These are phyloP conservation scores for Heliopora coerulea DNA, from an alignment of 92 coral and sea anemone genomes.

Conservation along the genomic window DNA sequence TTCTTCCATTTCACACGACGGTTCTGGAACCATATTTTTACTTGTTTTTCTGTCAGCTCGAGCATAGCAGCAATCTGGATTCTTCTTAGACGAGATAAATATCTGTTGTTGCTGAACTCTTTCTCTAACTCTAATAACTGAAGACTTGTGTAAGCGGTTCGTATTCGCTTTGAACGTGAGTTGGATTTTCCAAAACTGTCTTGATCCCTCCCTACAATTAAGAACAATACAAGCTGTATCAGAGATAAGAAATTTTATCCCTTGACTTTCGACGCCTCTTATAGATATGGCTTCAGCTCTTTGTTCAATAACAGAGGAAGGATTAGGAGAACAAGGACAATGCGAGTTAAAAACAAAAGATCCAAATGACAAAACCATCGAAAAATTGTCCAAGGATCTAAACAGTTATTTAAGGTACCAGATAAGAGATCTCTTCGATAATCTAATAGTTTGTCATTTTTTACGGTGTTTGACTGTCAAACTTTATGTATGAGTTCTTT, in stretches of 20 bases:
- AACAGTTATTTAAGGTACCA: conserved; percentile 17
- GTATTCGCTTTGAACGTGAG: conserved; percentile 91
- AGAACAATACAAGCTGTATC: conserved; percentile 2
- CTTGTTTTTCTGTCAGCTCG: conserved; percentile 94
- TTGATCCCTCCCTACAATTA: conserved; percentile 74
- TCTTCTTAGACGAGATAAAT: conserved; percentile 85
- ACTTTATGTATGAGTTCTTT: too few relatives aligned
- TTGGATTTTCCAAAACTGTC: conserved; percentile 65
- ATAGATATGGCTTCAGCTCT: conserved; percentile 40
- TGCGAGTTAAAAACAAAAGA: conserved; percentile 3
- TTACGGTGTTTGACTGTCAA: too few relatives aligned
- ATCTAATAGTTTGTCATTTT: too few relatives aligned
- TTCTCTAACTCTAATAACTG: conserved; percentile 90
- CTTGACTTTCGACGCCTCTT: conserved; percentile 22
- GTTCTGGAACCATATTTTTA: conserved; percentile 99
- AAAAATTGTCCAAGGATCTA: background rate
- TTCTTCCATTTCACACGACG: conserved; percentile 99
- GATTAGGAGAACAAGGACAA: background rate
- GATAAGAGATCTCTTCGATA: conserved; percentile 16
- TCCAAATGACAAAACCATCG: background rate
- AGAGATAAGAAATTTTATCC: background rate
- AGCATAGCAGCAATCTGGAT: conserved; percentile 96
- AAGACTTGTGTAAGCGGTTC: conserved; percentile 97
- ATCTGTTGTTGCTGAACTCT: conserved; percentile 97
- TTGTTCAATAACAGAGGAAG: conserved; percentile 36